A percentile compares a stretch with the other conserved stretches of the same genome.
These are phyloP conservation scores for Cyclura pinguis DNA, from an alignment of 2,797 vertebrate species.

Conservation along the genomic window DNA sequence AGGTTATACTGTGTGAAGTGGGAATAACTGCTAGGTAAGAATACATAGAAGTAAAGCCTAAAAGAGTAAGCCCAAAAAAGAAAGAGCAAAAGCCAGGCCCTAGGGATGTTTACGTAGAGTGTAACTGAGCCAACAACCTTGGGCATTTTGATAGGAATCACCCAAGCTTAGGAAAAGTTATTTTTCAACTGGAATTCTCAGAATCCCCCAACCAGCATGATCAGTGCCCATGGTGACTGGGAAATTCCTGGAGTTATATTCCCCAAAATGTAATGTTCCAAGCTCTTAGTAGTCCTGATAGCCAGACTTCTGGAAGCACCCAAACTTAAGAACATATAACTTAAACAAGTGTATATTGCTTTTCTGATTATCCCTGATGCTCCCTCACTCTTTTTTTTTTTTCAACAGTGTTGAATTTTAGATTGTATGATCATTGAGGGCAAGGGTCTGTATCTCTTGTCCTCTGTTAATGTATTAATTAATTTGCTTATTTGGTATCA, in stretches of 20 bases:
- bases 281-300: too few species aligned
- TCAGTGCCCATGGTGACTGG: not conserved
- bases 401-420: not conserved
- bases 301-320: not conserved
- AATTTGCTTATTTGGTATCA: not conserved
- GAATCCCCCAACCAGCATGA: not conserved
- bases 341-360: not conserved
- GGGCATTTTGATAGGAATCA: not conserved
- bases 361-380: not conserved
- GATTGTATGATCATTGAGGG: not conserved
- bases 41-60: not conserved
- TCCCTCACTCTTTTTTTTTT: not conserved
- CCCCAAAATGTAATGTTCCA: too few species aligned
- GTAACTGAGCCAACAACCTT: not conserved
- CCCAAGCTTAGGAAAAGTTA: too few species aligned
- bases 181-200: too few species aligned
- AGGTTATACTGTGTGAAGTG: not conserved
- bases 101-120: not conserved
- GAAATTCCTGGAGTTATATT: too few species aligned
- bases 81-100: not conserved
- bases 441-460: not conserved
- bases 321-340: not conserved
- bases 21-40: not conserved
- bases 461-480: not conserved
- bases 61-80: not conserved